A percentile compares a stretch with the other conserved stretches of the same genome.
Conservation (phyloP, 2,888 invertebrate species). For the Ryuthela nishihirai region DNA sequence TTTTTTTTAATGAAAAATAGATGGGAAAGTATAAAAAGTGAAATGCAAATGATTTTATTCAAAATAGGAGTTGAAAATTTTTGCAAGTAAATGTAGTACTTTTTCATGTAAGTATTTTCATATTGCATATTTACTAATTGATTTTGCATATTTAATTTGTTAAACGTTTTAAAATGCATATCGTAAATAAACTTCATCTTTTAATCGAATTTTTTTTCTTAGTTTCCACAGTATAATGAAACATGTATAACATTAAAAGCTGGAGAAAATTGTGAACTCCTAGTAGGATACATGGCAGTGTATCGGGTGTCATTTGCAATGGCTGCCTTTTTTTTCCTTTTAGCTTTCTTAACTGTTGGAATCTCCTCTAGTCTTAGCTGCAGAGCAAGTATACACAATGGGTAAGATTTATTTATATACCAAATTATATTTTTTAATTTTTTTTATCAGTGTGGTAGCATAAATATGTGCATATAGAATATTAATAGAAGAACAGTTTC, state of each 20-base stretch:
- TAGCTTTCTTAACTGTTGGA: constrained; percentile 49
- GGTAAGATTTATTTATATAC: constrained; percentile 45
- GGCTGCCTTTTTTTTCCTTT: constrained; percentile 50
- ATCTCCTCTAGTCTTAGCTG: constrained; percentile 51
- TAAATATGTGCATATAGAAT: too few species aligned
- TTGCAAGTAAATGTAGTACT: too few species aligned
- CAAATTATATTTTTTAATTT: background rate
- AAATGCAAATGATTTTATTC: too few species aligned
- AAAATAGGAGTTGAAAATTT: too few species aligned
- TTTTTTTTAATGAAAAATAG: too few species aligned
- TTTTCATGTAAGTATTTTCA: too few species aligned
- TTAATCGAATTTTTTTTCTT: constrained; percentile 17
- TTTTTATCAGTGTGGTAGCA: constrained; percentile 4
- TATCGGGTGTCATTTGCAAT: constrained; percentile 52
- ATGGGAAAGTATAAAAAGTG: too few species aligned
- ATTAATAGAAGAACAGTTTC: too few species aligned
- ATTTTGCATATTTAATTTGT: background rate
- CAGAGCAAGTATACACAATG: constrained; percentile 54
- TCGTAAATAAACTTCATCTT: background rate
- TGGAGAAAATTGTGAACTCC: constrained; percentile 48
- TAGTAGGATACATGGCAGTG: constrained; percentile 53
- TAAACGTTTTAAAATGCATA: background rate
- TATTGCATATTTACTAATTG: too few species aligned
- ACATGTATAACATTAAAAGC: constrained; percentile 48
- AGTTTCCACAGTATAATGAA: constrained; percentile 50